Evolutionary conservation across 92 coral and sea anemone species (phyloP), one percentile per base, ranked within the genome.

Genomic region (Palythoa grandis): DNA sequence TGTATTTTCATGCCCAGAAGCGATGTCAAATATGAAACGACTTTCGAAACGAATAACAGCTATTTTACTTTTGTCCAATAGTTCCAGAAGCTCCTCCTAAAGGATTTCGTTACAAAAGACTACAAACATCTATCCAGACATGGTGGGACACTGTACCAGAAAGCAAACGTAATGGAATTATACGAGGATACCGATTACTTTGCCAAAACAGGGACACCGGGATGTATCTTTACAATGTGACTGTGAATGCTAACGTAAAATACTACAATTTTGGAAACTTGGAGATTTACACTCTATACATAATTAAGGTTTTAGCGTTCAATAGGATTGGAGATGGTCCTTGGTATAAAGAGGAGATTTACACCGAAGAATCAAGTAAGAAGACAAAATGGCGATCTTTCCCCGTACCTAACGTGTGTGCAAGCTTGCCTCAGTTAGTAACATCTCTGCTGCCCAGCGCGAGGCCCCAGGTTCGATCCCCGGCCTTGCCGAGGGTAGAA

Each of bases 331-430:
- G 92, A 15, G 77, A 85, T 2, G 95, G 95, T 7, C 85, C 88
- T 2, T 3, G 10, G 3, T 72, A 87, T 43, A 15, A 50, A 2
- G 79, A 38, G 38, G 69, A 72, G 25, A 87, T 88, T 14, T 78
- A 53, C 61, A 93, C 95, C 3, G 93, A 93, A 54, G 95, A 93
- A 86, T 91, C 90, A 87, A 89, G 93, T 93, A 70, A 52, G 88
- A 43, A 40, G 35, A 29, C 1, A 76, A 15, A 71, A 65, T 2
- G 4, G 25, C 9, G 40, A 16, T 37, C 71, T 20, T 2, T 29
- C 1, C 74, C 11, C 2, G 16, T 14, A 57, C 4, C 65, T 13
- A 0, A 11, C 63, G 11, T 57, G 63, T 57, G 16, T 17, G 63
- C 63, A 3, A 57, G 15, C 63, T 57, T 57, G 63, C 11, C 63